phyloP scores from a whole-genome alignment of 2,888 invertebrate genomes.

The Furcula furcula region DNA sequence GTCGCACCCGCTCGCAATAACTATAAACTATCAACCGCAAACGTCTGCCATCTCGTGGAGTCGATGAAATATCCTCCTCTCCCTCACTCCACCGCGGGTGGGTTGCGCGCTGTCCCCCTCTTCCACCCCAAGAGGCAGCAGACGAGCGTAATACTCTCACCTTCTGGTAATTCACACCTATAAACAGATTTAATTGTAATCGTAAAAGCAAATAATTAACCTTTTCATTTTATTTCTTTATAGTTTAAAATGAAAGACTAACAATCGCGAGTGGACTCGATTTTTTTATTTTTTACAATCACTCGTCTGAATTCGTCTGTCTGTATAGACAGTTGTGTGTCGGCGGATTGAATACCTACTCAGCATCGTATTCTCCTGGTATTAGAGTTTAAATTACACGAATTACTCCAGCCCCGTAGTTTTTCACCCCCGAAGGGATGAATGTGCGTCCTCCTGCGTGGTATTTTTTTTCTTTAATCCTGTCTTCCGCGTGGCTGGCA shows the following conservation, averaged over 20 bases:
- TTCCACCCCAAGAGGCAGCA: slow-evolving; percentile 41
- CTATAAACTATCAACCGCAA: slow-evolving; percentile 82
- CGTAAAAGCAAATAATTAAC: too few relatives aligned
- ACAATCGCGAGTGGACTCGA: too few relatives aligned
- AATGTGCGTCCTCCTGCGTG: slow-evolving; percentile 43
- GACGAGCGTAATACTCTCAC: slow-evolving; percentile 41
- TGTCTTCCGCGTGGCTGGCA: slow-evolving; percentile 5
- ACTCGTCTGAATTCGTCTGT: too few relatives aligned
- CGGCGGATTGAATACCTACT: slow-evolving; percentile 47
- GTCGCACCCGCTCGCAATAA: slow-evolving; percentile 77
- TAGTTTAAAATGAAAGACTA: too few relatives aligned
- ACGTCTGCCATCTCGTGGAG: slow-evolving; percentile 79
- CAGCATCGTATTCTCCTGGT: slow-evolving; percentile 64
- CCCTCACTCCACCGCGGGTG: slow-evolving; percentile 49
- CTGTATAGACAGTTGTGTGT: slow-evolving; percentile 25
- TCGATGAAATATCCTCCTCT: slow-evolving; percentile 73
- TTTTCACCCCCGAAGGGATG: slow-evolving; percentile 46
- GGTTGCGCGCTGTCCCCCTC: slow-evolving; percentile 46
- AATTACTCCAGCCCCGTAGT: slow-evolving; percentile 64
- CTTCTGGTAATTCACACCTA: slow-evolving; percentile 27
- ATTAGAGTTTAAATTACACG: slow-evolving; percentile 70
- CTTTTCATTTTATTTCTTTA: too few relatives aligned
- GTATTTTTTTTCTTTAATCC: slow-evolving; percentile 31
- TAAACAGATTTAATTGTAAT: slow-evolving; percentile 33
- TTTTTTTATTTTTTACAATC: too few relatives aligned